Conservation (phyloP, 2,113 vertebrate species). For the Ictidomys tridecemlineatus region DNA sequence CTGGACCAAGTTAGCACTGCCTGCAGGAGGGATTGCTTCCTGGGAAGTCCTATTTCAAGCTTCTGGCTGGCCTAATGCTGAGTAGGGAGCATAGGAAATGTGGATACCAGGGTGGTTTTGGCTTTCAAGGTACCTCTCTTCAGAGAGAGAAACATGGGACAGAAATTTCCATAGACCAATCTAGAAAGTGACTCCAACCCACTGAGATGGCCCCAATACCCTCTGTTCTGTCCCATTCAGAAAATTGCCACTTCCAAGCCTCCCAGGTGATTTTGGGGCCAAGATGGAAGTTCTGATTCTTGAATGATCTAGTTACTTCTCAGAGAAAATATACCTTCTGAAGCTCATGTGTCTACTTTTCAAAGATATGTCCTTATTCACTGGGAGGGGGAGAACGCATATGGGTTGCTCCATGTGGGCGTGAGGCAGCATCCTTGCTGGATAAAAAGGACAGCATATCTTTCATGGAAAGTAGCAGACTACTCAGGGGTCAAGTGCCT, state of each 20-base stretch:
- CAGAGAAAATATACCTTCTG: conserved; percentile 14
- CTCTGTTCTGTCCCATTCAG: not conserved
- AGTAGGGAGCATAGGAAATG: not conserved
- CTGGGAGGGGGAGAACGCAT: not conserved
- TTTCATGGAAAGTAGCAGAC: not conserved
- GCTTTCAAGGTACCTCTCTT: conserved; percentile 40
- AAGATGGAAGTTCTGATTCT: conserved; percentile 49
- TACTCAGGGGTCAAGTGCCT: not conserved
- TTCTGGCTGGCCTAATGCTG: not conserved
- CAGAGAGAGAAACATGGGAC: not conserved
- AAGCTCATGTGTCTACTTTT: conserved; percentile 47
- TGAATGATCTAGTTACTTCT: conserved; percentile 54
- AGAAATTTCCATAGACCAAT: not conserved
- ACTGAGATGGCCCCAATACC: not conserved
- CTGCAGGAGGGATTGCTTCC: conserved; percentile 48
- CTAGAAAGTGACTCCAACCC: not conserved
- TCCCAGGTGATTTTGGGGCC: not conserved
- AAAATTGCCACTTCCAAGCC: conserved; percentile 3
- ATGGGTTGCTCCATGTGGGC: not conserved
- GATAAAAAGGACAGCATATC: not conserved
- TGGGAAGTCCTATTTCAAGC: conserved; percentile 68
- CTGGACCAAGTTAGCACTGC: not conserved
- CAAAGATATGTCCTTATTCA: conserved; percentile 33
- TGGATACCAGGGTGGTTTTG: not conserved
- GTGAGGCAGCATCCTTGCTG: not conserved